phyloP scores from a whole-genome alignment of 2,888 invertebrate genomes.

The Sepioteuthis lessoniana region DNA sequence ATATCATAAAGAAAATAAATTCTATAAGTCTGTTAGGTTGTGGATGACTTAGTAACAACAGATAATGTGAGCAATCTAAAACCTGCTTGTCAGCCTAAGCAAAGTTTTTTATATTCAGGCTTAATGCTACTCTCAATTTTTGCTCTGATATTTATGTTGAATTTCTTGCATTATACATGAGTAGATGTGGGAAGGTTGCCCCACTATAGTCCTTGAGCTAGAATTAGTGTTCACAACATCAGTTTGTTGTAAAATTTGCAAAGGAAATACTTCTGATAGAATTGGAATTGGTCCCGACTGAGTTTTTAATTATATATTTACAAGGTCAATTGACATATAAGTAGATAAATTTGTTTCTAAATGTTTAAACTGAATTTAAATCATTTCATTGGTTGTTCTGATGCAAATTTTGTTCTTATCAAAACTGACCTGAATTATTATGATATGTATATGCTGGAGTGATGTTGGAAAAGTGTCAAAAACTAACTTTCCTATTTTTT shows the following conservation, averaged over 20 bases:
- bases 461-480: neutral
- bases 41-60: no score
- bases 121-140: no score
- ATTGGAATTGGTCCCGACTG: neutral
- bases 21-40: no score
- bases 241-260: neutral
- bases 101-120: no score
- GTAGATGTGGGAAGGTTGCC: neutral
- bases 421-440: neutral
- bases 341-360: neutral
- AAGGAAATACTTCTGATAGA: neutral
- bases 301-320: neutral
- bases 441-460: neutral
- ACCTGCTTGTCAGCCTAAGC: no score
- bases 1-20: no score
- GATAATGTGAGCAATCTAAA: no score
- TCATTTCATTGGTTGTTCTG: neutral
- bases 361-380: constrained; percentile 15
- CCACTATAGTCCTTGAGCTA: neutral
- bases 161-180: no score
- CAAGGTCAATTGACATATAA: neutral
- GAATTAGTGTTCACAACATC: neutral
- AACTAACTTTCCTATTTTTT: neutral
- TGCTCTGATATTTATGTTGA: no score
- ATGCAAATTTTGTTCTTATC: constrained; percentile 33